A percentile compares a stretch with the other conserved stretches of the same genome.
Evolutionary conservation across 2,113 vertebrate species (phyloP).

Genomic region (Zootoca vivipara): DNA sequence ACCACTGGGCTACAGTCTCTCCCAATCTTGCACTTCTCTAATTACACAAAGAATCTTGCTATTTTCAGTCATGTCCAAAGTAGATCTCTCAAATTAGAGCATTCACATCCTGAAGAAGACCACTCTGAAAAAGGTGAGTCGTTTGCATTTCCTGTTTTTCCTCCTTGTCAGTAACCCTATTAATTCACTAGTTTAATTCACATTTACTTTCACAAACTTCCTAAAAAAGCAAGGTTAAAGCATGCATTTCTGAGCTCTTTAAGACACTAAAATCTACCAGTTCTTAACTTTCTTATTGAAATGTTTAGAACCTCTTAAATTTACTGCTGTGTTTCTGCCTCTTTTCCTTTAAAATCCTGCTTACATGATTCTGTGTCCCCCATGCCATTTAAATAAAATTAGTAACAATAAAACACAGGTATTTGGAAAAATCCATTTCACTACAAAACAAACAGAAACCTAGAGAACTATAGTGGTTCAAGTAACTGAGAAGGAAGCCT

Average conservation of each 20-base stretch:
- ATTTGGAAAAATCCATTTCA: slow-evolving; percentile 61
- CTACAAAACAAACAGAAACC: slow-evolving; percentile 54
- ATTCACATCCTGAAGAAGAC: neutral
- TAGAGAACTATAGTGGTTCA: slow-evolving; percentile 34
- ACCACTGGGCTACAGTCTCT: neutral
- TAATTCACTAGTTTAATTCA: neutral
- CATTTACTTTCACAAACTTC: slow-evolving; percentile 19
- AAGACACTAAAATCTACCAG: slow-evolving; percentile 25
- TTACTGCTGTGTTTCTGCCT: slow-evolving; percentile 37
- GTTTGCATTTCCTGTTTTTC: slow-evolving; percentile 22
- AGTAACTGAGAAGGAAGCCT: slow-evolving; percentile 32
- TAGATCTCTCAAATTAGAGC: neutral
- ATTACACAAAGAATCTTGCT: neutral
- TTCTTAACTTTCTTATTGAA: slow-evolving; percentile 24
- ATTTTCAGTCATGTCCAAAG: neutral
- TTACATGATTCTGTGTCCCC: slow-evolving; percentile 42
- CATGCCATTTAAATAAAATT: slow-evolving; percentile 46
- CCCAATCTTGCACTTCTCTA: neutral
- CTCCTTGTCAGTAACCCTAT: neutral
- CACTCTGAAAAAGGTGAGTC: neutral
- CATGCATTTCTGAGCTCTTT: neutral
- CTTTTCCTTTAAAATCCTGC: slow-evolving; percentile 52
- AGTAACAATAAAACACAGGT: slow-evolving; percentile 54
- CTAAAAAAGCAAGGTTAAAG: slow-evolving; percentile 21
- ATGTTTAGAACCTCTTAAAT: slow-evolving; percentile 35